Evolutionary conservation across 2,888 invertebrate species (phyloP).

Genomic region (Oscheius sp.): DNA sequence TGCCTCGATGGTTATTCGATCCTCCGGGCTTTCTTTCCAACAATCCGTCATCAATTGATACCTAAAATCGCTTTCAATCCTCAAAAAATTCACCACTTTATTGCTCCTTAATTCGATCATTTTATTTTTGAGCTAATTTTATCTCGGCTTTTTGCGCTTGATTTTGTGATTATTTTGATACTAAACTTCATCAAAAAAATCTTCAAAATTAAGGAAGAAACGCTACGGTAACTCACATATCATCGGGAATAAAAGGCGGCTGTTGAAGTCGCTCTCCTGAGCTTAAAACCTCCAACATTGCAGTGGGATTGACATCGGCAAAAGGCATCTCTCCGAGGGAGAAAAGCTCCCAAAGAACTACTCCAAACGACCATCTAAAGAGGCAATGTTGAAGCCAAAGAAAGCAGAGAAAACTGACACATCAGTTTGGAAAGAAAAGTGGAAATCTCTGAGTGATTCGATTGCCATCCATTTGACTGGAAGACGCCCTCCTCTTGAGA

Average conservation of each 20-base stretch:
- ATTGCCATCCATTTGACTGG: constrained; percentile 19
- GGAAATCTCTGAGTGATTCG: constrained; percentile 7
- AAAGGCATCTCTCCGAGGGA: constrained; percentile 2
- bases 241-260: not conserved
- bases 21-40: not conserved
- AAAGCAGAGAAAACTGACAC: too few species aligned
- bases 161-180: too few species aligned
- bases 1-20: not conserved
- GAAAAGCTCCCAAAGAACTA: constrained; percentile 15
- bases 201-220: too few species aligned
- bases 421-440: constrained; percentile 17
- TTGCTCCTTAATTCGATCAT: too few species aligned
- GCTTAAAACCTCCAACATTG: constrained; percentile 12
- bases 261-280: not conserved
- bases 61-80: not conserved
- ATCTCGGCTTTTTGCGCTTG: too few species aligned
- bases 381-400: too few species aligned
- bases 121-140: too few species aligned
- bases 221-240: too few species aligned
- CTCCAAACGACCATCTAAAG: constrained; percentile 12
- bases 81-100: not conserved
- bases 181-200: too few species aligned
- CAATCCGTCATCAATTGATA: constrained; percentile 9
- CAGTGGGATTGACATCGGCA: not conserved
- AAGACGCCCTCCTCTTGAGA: constrained; percentile 11